These are phyloP conservation scores for Biston stratarius DNA, from an alignment of 2,888 invertebrate genomes.

Conservation along the genomic window DNA sequence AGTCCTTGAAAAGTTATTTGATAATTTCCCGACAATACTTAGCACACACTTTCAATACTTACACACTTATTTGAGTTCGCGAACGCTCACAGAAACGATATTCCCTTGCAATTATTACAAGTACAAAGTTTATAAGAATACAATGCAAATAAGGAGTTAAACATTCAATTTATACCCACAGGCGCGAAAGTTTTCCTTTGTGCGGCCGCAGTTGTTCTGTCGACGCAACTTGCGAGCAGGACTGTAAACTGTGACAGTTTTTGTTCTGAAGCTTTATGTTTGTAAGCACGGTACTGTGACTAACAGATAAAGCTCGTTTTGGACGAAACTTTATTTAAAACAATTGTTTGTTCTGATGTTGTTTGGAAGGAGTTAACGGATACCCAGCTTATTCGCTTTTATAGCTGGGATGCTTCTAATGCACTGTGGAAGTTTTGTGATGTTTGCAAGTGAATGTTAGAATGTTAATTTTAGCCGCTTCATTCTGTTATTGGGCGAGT, in stretches of 20 bases:
- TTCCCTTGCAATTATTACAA: constrained; percentile 40
- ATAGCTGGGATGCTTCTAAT: constrained; percentile 37
- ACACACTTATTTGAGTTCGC: constrained; percentile 39
- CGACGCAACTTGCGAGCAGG: constrained; percentile 47
- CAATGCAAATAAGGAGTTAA: constrained; percentile 67
- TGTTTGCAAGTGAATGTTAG: constrained; percentile 20
- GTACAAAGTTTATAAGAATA: constrained; percentile 49
- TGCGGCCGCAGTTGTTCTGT: constrained; percentile 52
- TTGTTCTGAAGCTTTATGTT: constrained; percentile 51
- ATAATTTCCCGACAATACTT: constrained; percentile 29
- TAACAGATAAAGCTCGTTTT: constrained; percentile 54
- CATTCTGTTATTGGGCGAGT: constrained; percentile 5
- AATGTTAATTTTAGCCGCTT: constrained; percentile 20
- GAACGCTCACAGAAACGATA: constrained; percentile 37
- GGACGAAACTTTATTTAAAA: constrained; percentile 52
- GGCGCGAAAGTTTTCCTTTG: constrained; percentile 60
- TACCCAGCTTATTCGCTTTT: constrained; percentile 49
- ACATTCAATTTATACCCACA: constrained; percentile 68
- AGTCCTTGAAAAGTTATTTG: constrained; percentile 23
- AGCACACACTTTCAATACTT: constrained; percentile 40
- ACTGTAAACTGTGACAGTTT: constrained; percentile 53
- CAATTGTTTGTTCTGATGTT: constrained; percentile 53
- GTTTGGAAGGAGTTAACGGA: constrained; percentile 48
- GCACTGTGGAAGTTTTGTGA: constrained; percentile 33
- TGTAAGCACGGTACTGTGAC: constrained; percentile 20